Percentiles rank a stretch among this genome's conserved stretches.
phyloP scores from a whole-genome alignment of 1,140 invertebrate species.

The Hylaeus anthracinus region DNA sequence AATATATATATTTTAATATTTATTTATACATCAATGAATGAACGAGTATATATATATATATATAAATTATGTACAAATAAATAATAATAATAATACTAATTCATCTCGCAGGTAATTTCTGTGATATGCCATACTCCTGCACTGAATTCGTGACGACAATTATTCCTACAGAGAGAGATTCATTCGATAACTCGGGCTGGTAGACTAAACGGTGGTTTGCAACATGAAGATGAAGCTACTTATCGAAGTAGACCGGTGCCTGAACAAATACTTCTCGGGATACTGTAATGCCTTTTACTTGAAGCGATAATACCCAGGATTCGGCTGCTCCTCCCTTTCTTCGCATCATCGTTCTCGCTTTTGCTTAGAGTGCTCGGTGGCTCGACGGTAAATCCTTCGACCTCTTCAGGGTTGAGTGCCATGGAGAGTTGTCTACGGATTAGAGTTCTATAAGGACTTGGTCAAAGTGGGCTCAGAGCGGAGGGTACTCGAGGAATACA shows the following conservation, averaged over 20 bases:
- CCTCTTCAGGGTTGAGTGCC: constrained; percentile 61
- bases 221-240: constrained; percentile 24
- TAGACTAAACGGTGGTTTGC: constrained; percentile 10
- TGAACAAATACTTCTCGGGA: constrained; percentile 53
- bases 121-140: too few relatives aligned
- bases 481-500: constrained; percentile 51
- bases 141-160: background rate
- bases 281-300: constrained; percentile 57
- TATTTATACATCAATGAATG: too few relatives aligned
- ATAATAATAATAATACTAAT: too few relatives aligned
- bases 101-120: too few relatives aligned
- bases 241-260: constrained; percentile 31
- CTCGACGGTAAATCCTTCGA: constrained; percentile 59
- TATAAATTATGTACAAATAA: too few relatives aligned
- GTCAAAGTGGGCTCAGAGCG: constrained; percentile 53
- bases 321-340: constrained; percentile 26
- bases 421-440: constrained; percentile 67
- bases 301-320: constrained; percentile 43
- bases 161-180: background rate
- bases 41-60: too few relatives aligned
- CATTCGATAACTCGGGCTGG: background rate
- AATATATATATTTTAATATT: too few relatives aligned
- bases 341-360: constrained; percentile 33
- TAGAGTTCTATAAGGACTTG: constrained; percentile 61
- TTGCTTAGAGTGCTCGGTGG: constrained; percentile 14